Evolutionary conservation across 2,113 vertebrate genomes (phyloP), one percentile per base, ranked within the genome.

Genomic region (Patagioenas fasciata): DNA sequence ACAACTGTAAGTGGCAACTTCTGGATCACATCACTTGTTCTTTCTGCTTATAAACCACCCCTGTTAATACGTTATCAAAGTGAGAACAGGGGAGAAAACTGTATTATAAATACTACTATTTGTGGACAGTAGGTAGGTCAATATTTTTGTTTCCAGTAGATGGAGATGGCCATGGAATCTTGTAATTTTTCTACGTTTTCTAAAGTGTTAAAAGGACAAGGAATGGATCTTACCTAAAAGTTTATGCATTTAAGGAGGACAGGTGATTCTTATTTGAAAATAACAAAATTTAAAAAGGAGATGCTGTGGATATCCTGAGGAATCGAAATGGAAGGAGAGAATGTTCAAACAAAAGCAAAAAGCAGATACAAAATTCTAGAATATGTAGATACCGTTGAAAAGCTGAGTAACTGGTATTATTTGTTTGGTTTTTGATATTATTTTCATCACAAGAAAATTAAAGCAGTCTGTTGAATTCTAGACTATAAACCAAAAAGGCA

Each of bases 381-480:
- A 66, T 50, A 69, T 7, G 4, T 60, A 65, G 15, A 54, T 82
- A 38, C 8, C 23, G 29, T 56, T 81, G 57, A 60, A 58, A 79
- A 85, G 25, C 48, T 54, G 50, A 83, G 42, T 62, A 54, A 53
- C 31, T 88, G 47, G 15, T 72, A 32, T 58, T 88, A 74, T 31
- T 34, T 67, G 17, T 24, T 84, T 74, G 42, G 28, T 48, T 67
- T 85, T 65, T 44, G 6, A 8, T 93, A 54, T 31, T 61, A 69
- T 89, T 93, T 89, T 94, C 48, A 70, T 58, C 54, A 36, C 10
- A 42, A 56, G 20, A 82, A 91, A 93, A 87, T 73, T 29, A 79
- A 91, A 96, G 25, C 44, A 91, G 83, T 70, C 69, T 81, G 57
- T 84, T 87, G 54, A 82, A 91, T 82, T 85, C 36, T 83, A 70